phyloP scores from a whole-genome alignment of 2,888 invertebrate species.

The Criorhina ranunculi region DNA sequence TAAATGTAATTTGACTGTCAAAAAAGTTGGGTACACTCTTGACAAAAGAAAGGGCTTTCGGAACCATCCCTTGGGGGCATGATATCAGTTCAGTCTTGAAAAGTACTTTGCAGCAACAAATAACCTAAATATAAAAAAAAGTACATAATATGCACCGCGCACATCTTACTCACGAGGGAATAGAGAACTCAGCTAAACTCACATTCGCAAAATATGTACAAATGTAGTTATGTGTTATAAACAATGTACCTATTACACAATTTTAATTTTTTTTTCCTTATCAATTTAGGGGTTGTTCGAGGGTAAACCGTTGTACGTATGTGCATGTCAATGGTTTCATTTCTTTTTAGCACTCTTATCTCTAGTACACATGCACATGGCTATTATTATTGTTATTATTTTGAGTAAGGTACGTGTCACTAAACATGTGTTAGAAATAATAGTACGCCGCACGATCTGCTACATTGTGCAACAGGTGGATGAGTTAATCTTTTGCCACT shows the following conservation, averaged over 20 bases:
- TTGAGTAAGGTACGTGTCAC: slow-evolving; percentile 1
- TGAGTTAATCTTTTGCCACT: slow-evolving; percentile 14
- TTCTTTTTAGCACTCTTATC: slow-evolving; percentile 13
- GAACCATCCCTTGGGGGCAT: slow-evolving; percentile 13
- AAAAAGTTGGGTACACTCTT: not conserved
- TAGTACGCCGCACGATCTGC: not conserved
- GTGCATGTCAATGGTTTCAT: slow-evolving; percentile 8
- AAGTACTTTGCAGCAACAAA: slow-evolving; percentile 1
- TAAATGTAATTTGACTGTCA: slow-evolving; percentile 3
- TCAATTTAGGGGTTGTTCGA: slow-evolving; percentile 6
- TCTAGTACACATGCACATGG: not conserved
- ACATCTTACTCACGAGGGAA: not conserved
- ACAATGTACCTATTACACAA: slow-evolving; percentile 44
- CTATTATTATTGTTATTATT: slow-evolving; percentile 1
- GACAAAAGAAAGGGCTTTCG: not conserved
- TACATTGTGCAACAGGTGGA: slow-evolving; percentile 41
- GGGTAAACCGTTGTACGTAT: not conserved
- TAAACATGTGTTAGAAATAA: slow-evolving; percentile 12
- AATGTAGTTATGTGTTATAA: slow-evolving; percentile 40
- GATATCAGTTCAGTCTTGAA: slow-evolving; percentile 36
- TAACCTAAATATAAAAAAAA: slow-evolving; percentile 19
- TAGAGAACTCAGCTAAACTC: not conserved
- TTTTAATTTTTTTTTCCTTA: slow-evolving; percentile 17
- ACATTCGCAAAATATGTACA: no score
- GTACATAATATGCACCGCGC: not conserved